phyloP scores from a whole-genome alignment of 2,113 vertebrate genomes.

The Canis aureus region DNA sequence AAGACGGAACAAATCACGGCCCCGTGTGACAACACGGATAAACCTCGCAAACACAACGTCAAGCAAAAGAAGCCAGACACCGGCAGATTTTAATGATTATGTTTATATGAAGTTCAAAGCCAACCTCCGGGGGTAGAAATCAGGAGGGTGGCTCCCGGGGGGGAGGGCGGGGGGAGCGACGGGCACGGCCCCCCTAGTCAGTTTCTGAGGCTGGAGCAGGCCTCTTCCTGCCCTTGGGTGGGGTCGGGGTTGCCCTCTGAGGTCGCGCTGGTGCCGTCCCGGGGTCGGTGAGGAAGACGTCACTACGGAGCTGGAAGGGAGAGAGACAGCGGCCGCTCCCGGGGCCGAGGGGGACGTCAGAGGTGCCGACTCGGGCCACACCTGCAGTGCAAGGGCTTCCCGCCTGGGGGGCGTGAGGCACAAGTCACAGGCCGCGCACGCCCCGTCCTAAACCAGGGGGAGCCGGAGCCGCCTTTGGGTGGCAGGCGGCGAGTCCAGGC shows the following conservation, averaged over 20 bases:
- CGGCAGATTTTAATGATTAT: not conserved
- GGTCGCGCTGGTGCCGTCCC: no score
- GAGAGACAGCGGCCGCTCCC: not conserved
- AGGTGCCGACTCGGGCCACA: no score
- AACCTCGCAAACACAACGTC: not conserved
- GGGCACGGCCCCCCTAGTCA: not conserved
- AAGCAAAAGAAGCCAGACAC: not conserved
- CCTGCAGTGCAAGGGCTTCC: no score
- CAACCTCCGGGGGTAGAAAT: not conserved
- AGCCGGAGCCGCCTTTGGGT: no score
- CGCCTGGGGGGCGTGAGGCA: no score
- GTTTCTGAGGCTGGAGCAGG: no score
- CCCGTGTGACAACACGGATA: not conserved
- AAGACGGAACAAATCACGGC: not conserved
- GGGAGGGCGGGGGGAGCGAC: not conserved
- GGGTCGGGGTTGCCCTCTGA: not conserved
- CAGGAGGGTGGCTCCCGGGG: no score
- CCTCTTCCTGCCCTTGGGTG: not conserved
- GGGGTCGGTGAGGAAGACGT: no score
- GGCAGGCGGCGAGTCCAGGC: no score
- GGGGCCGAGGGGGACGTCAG: no score
- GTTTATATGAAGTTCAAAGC: not conserved
- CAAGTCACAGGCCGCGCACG: no score
- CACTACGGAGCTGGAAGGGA: not conserved
- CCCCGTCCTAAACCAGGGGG: no score